Base-by-base conservation (phyloP, 2,797 vertebrate species). In the Ctenochaetus hawaiiensis region DNA sequence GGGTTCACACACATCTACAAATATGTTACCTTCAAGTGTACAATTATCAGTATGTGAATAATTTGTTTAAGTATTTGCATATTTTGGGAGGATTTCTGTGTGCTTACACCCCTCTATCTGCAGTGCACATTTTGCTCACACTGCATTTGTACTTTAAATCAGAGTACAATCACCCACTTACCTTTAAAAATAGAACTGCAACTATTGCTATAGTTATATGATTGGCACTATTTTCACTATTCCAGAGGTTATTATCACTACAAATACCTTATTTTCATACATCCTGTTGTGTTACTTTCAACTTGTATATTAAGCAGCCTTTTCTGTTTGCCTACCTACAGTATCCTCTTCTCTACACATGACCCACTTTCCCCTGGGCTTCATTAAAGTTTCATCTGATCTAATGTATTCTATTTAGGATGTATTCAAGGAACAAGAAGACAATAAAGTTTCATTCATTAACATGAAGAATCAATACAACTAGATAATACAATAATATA, bases 301-400 rank as follows among this genome's bases (percentile, higher is more conserved):
- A 72, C 18, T 52, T 20, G 52, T 67, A 48, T 76, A 45, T 63
- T 71, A 61, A 77, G 77, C 39, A 78, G 57, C 26, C 6, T 26
- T 80, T 81, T 83, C 63, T 87, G 43, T 87, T 84, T 87, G 65
- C 71, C 77, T 72, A 82, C 72, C 73, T 78, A 51, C 58, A 68
- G 60, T 59, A 77, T 75, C 63, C 57, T 79, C 22, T 75, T 77
- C 69, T 85, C 75, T 48, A 49, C 69, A 49, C 63, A 56, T 91
- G 88, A 90, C 84, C 89, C 75, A 91, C 84, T 91, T 92, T 88
- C 77, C 91, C 85, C 17, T 45, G 84, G 86, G 88, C 78, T 86
- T 89, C 86, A 90, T 93, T 87, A 92, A 93, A 91, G 44, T 91
- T 91, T 90, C 49, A 89, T 87, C 56, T 78, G 53, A 87, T 85